Percentiles rank a stretch among this genome's conserved stretches.
Conservation (phyloP, 2,113 vertebrate species). For the Rutilus rutilus region DNA sequence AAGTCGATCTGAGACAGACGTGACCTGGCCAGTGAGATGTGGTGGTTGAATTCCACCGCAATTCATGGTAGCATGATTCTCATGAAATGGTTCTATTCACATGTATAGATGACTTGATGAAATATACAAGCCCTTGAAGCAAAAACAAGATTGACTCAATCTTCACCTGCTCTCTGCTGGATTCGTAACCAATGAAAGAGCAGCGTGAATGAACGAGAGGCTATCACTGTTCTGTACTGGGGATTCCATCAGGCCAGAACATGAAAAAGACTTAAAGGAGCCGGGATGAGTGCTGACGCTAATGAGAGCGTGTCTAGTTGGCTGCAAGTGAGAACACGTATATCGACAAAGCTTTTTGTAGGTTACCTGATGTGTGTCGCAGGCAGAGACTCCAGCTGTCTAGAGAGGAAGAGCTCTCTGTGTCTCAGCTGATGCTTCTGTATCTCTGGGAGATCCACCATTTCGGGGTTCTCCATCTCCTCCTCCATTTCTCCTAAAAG, state of each 20-base stretch:
- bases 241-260: constrained; percentile 21
- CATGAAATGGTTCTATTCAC: not conserved
- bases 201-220: not conserved
- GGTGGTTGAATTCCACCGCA: too few relatives aligned
- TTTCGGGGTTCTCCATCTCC: constrained; percentile 96
- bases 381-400: constrained; percentile 93
- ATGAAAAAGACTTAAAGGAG: not conserved
- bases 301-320: not conserved
- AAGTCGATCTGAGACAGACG: not conserved
- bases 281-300: not conserved
- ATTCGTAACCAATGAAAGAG: not conserved
- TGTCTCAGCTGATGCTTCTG: constrained; percentile 94
- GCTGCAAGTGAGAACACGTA: not conserved
- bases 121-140: not conserved
- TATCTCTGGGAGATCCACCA: constrained; percentile 91
- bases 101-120: not conserved
- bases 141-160: not conserved
- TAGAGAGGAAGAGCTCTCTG: constrained; percentile 92
- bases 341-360: not conserved
- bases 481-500: constrained; percentile 91
- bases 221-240: not conserved
- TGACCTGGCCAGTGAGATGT: not conserved
- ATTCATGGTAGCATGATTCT: too few relatives aligned
- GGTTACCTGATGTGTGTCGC: constrained; percentile 94
- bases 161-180: not conserved